These are phyloP conservation scores for Patiria miniata DNA, from an alignment of 35 echinoderm and acorn worm genomes.

Conservation along the genomic window DNA sequence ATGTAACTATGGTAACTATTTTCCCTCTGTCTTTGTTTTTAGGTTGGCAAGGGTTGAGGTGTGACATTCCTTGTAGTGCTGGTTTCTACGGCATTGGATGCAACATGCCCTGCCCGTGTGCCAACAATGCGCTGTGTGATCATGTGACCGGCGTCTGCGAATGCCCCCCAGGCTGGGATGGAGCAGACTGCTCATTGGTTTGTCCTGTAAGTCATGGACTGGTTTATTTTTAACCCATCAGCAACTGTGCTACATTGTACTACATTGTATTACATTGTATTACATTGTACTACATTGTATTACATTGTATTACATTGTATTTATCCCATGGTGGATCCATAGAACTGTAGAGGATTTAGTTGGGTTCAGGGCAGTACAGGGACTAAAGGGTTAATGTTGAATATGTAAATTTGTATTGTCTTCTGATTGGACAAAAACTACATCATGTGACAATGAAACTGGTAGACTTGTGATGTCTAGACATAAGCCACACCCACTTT, in stretches of 20 bases:
- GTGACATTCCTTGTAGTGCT: neutral
- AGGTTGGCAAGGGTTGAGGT: conserved; percentile 17
- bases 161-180: conserved; percentile 64
- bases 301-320: neutral
- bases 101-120: neutral
- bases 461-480: no score
- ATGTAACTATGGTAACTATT: neutral
- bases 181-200: conserved; percentile 1
- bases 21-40: neutral
- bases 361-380: no score
- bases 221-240: neutral
- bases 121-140: conserved; percentile 38
- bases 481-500: no score
- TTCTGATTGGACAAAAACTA: no score
- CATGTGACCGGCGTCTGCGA: conserved; percentile 74
- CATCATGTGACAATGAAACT: no score
- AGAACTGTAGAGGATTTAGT: neutral
- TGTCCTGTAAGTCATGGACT: conserved; percentile 29
- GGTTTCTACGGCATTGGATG: conserved; percentile 5
- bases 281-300: neutral
- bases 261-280: neutral
- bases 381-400: no score
- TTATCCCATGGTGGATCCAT: neutral
- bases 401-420: no score
- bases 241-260: neutral